These are phyloP conservation scores for Pristionchus maxplancki DNA, from an alignment of 2,888 invertebrate species.

Conservation along the genomic window DNA sequence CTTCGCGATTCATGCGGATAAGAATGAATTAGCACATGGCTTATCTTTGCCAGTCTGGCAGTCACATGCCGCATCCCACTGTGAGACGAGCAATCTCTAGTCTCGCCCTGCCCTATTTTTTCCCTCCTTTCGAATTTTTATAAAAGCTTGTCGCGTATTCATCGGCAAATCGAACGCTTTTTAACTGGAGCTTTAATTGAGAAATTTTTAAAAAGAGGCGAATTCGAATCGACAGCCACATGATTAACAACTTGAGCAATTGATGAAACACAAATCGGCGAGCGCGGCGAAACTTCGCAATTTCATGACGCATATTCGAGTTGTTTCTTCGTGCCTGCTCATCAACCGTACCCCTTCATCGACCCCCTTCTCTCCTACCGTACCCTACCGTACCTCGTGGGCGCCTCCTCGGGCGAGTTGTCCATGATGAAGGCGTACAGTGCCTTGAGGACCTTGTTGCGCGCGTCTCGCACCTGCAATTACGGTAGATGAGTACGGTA, in stretches of 20 bases:
- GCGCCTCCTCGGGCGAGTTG: slow-evolving; percentile 76
- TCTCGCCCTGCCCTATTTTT: too few relatives aligned
- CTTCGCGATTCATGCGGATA: background rate
- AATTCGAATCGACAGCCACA: too few relatives aligned
- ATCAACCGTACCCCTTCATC: background rate
- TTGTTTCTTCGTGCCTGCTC: background rate
- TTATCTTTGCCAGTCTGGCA: background rate
- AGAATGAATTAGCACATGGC: background rate
- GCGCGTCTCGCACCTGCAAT: slow-evolving; percentile 71
- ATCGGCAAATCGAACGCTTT: too few relatives aligned
- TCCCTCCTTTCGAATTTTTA: too few relatives aligned
- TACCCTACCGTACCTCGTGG: slow-evolving; percentile 67
- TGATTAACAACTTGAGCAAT: too few relatives aligned
- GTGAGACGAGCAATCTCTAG: too few relatives aligned
- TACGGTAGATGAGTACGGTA: background rate
- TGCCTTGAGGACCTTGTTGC: slow-evolving; percentile 76
- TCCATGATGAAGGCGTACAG: slow-evolving; percentile 75
- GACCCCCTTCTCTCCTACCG: background rate
- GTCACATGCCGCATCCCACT: background rate
- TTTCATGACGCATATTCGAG: too few relatives aligned
- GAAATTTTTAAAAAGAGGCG: too few relatives aligned
- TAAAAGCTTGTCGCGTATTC: too few relatives aligned
- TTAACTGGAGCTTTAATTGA: too few relatives aligned
- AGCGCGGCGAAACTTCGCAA: too few relatives aligned
- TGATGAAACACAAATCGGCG: too few relatives aligned